Evolutionary conservation across 2,113 vertebrate genomes (phyloP), one percentile per base, ranked within the genome.

Genomic region (Lagopus leucura): DNA sequence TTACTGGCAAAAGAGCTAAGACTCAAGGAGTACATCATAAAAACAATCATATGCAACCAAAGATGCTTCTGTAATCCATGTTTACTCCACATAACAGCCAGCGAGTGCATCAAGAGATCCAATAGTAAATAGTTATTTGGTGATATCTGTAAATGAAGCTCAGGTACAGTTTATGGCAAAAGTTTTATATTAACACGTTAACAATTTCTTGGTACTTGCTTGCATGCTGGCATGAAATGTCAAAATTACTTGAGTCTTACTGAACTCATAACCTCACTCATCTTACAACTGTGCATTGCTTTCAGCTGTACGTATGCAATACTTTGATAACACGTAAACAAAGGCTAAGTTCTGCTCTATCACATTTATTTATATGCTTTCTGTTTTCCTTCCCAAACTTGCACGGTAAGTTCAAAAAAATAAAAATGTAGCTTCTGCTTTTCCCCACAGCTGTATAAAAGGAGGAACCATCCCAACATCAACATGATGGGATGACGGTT

Each of bases 171-270:
- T 78, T 64, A 66, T 9, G 25, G 9, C 10, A n/a, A 90, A 48
- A 8, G 6, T 80, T 80, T 93, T 52, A 47, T 17, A 67, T 47
- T 55, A 38, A 36, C 48, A 38, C 13, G 15, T 38, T 50, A 94
- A 67, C 28, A 72, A 40, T 8, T 22, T 80, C 93, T 64, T n/a
- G 77, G 34, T 24, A 80, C 28, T 50, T 78, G 57, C 19, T 52
- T 43, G 38, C 30, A 77, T 11, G 25, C 32, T 64, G 27, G 73
- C 50, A 91, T 71, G 13, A 83, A 4, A 81, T 12, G 8, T 40
- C 45, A 82, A 80, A 12, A 89, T 88, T 93, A 85, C 78, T 80
- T 82, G 78, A 96, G 85, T 89, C 89, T 87, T 84, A 84, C 18
- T 89, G 42, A 92, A 90, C 4, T 79, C 14, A 4, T 32, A 69